phyloP scores from a whole-genome alignment of 2,797 vertebrate genomes.

The Enteromius afrohamiltoni region DNA sequence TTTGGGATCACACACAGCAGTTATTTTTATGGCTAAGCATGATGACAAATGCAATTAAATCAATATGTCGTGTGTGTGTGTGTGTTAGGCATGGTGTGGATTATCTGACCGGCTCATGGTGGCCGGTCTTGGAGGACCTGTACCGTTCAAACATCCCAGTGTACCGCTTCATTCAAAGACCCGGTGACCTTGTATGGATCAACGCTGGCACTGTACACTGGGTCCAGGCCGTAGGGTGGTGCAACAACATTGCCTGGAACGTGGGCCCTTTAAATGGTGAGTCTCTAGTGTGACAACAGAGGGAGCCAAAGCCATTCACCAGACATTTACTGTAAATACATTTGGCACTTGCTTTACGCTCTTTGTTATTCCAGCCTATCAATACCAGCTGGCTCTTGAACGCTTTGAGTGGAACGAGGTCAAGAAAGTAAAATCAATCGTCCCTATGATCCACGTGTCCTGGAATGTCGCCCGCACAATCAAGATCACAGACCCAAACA shows the following conservation, averaged over 20 bases:
- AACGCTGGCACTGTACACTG: constrained; percentile 87
- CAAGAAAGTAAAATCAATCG: constrained; percentile 87
- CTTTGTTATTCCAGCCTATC: constrained; percentile 77
- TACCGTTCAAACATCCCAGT: constrained; percentile 84
- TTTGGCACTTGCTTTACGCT: neutral
- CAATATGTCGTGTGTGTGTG: neutral
- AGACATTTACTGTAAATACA: neutral
- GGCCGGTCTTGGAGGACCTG: constrained; percentile 86
- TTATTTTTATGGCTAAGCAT: neutral
- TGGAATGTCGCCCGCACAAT: constrained; percentile 85
- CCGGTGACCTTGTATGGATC: constrained; percentile 87
- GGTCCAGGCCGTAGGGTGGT: constrained; percentile 88
- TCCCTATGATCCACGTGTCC: constrained; percentile 87
- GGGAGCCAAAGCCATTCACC: constrained; percentile 1
- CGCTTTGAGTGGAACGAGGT: constrained; percentile 86
- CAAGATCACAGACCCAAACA: constrained; percentile 81
- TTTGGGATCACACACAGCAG: neutral
- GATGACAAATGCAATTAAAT: neutral
- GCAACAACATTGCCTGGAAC: constrained; percentile 89
- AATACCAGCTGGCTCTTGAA: constrained; percentile 86
- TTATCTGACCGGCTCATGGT: constrained; percentile 89
- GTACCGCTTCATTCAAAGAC: constrained; percentile 86
- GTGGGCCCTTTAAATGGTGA: constrained; percentile 83
- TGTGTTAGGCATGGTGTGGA: constrained; percentile 87
- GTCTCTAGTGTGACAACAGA: constrained; percentile 33